phyloP scores from a whole-genome alignment of 2,113 vertebrate species.

The Misgurnus mizolepis region DNA sequence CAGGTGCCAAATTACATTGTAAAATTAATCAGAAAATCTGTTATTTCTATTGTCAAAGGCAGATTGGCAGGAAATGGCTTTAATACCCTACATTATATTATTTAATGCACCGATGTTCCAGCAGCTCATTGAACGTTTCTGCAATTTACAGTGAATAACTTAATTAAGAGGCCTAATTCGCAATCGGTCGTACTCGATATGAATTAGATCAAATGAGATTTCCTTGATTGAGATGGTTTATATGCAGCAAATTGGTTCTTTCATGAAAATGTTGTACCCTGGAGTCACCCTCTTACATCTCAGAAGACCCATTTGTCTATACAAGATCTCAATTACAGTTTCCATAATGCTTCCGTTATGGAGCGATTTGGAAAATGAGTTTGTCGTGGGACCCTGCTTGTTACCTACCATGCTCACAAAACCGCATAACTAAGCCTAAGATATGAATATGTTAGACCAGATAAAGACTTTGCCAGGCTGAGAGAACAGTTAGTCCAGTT shows the following conservation, averaged over 20 bases:
- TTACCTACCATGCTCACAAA: no score
- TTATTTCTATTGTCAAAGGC: constrained; percentile 6
- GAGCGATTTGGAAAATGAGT: not conserved
- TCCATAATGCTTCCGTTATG: not conserved
- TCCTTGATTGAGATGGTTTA: constrained; percentile 43
- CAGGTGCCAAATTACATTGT: constrained; percentile 18
- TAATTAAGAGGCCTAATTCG: constrained; percentile 38
- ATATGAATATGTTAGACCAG: no score
- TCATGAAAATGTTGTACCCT: constrained; percentile 45
- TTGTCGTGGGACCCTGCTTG: not conserved
- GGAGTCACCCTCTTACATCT: constrained; percentile 39
- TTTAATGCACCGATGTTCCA: not conserved
- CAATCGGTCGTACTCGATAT: constrained; percentile 26
- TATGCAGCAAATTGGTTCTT: constrained; percentile 43
- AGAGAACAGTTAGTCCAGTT: no score
- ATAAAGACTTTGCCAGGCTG: no score
- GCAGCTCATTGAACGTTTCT: constrained; percentile 2
- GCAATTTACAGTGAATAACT: constrained; percentile 28
- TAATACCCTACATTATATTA: constrained; percentile 12
- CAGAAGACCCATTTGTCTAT: constrained; percentile 30
- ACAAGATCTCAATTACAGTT: not conserved
- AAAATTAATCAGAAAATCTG: not conserved
- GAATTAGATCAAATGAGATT: constrained; percentile 44
- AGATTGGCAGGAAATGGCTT: not conserved
- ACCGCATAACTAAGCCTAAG: no score